These are phyloP conservation scores for Pelobates cultripes DNA, from an alignment of 2,797 vertebrate species.

Conservation along the genomic window DNA sequence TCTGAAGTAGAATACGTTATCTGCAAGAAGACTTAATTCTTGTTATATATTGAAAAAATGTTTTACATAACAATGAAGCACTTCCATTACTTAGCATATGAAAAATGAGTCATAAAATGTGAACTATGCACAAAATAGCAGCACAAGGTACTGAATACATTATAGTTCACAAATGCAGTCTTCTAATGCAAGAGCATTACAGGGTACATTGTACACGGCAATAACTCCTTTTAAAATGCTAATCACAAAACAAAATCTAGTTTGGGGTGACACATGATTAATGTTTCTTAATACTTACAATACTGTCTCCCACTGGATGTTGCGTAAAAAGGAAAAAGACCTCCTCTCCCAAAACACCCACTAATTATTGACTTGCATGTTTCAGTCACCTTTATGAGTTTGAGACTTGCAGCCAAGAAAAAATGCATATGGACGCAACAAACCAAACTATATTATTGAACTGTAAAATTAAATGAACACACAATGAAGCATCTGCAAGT, in stretches of 20 bases:
- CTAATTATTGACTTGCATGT: no score
- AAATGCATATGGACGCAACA: no score
- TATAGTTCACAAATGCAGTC: neutral
- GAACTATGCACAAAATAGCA: slow-evolving; percentile 13
- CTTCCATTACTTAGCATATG: slow-evolving; percentile 13
- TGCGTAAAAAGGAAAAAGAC: no score
- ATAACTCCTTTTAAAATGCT: slow-evolving; percentile 12
- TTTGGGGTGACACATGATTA: neutral
- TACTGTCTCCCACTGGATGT: neutral
- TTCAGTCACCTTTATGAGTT: no score
- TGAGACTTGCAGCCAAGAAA: no score
- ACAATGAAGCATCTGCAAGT: no score
- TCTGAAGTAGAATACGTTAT: neutral
- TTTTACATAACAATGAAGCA: slow-evolving; percentile 22
- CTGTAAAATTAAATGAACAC: no score
- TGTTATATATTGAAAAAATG: neutral
- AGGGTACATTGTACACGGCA: neutral
- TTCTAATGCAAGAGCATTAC: neutral
- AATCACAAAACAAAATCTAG: neutral
- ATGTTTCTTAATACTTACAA: neutral
- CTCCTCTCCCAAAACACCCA: no score
- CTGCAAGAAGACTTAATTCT: neutral
- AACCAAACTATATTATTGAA: no score
- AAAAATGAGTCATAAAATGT: neutral
- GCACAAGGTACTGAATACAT: slow-evolving; percentile 3